Evolutionary conservation across 2,797 vertebrate genomes (phyloP).

Genomic region (Myotis planiceps): DNA sequence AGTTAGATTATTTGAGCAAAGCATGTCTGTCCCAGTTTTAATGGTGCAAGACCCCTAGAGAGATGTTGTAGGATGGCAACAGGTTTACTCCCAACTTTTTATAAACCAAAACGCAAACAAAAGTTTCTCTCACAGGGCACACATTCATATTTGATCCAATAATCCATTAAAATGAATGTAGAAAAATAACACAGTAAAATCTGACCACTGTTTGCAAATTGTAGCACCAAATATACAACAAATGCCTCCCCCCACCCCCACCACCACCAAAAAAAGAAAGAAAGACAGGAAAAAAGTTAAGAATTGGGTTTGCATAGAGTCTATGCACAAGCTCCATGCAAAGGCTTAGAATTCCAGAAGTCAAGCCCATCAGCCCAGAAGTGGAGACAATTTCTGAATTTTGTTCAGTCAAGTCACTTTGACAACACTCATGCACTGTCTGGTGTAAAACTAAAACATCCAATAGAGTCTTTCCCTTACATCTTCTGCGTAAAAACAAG

Average conservation of each 20-base stretch:
- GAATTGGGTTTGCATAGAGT: background rate
- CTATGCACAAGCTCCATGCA: background rate
- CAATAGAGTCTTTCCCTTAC: background rate
- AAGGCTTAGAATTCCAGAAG: background rate
- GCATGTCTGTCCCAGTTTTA: background rate
- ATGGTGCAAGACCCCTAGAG: background rate
- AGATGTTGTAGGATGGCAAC: background rate
- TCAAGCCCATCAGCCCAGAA: background rate
- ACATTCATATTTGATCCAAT: background rate
- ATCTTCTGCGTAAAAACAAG: background rate
- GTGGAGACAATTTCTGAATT: background rate
- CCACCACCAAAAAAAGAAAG: background rate
- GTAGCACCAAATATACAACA: background rate
- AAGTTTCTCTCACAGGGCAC: background rate
- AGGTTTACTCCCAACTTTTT: background rate
- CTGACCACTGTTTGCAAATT: background rate
- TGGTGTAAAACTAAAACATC: background rate
- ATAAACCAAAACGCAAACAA: background rate
- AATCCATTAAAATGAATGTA: background rate
- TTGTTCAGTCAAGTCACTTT: background rate
- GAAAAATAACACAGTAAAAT: conserved; percentile 3
- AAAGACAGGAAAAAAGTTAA: background rate
- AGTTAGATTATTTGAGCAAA: background rate
- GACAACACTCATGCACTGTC: background rate
- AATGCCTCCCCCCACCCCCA: background rate